These are phyloP conservation scores for Drosophila melanica DNA, from an alignment of 1,140 invertebrate species.

Conservation along the genomic window DNA sequence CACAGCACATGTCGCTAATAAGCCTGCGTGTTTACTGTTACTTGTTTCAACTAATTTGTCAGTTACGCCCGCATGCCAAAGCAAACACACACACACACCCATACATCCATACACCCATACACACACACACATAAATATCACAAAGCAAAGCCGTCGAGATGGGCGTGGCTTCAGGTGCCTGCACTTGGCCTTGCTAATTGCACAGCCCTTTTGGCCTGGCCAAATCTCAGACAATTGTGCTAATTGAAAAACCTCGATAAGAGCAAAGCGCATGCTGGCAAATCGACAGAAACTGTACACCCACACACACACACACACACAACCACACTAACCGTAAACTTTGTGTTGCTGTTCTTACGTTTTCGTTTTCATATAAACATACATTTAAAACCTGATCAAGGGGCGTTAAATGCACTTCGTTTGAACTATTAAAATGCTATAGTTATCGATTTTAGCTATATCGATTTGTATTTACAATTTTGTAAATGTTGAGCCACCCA, in stretches of 20 bases:
- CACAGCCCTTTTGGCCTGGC: conserved; percentile 68
- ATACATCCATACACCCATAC: conserved; percentile 22
- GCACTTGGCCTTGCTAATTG: conserved; percentile 79
- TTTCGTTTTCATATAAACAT: conserved; percentile 24
- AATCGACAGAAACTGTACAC: conserved; percentile 2
- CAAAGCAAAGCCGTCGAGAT: not conserved
- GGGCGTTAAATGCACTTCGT: too few species aligned
- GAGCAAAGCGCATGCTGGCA: conserved; percentile 48
- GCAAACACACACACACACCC: conserved; percentile 46
- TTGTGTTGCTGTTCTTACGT: conserved; percentile 17
- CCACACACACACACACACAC: not conserved
- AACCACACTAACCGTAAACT: conserved; percentile 1
- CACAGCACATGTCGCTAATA: conserved; percentile 78
- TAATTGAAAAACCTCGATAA: conserved; percentile 78
- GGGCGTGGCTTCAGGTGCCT: conserved; percentile 70
- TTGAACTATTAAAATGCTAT: too few species aligned
- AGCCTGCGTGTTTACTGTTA: conserved; percentile 79
- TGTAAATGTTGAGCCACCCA: too few species aligned
- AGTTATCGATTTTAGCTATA: too few species aligned
- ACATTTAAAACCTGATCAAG: conserved; percentile 4
- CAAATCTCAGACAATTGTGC: conserved; percentile 79
- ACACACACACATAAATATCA: not conserved
- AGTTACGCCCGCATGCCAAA: conserved; percentile 71
- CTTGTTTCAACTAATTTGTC: conserved; percentile 80
- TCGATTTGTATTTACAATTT: too few species aligned